Base-by-base conservation (phyloP, 2,797 vertebrate genomes). In the Chloroceryle amazona region DNA sequence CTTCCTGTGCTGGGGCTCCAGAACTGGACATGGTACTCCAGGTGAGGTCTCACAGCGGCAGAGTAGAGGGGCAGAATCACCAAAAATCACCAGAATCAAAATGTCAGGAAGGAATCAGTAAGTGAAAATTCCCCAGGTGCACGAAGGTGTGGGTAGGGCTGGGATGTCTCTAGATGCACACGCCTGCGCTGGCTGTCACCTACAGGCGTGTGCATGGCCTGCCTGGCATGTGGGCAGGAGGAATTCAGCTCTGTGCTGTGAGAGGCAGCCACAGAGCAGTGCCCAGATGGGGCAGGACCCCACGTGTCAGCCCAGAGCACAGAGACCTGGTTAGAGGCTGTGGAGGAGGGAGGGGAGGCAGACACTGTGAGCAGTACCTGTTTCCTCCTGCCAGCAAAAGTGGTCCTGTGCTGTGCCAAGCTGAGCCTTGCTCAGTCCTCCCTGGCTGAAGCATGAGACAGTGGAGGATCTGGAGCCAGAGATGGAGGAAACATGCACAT, bases 401-500 rank as follows among this genome's bases (percentile, higher is more conserved):
- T 7, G 20, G 26, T 25, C 57, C 63, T 21, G 46, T 0, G 2
- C 65, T 47, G 78, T n/a, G 55, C 41, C 44, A 16, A 66, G 26
- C 44, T 74, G 74, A n/a, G 18, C 41, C 63, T 57, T 37, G 44
- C 41, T 54, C 17, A 23, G 42, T 16, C 31, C 17, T 44, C n/a
- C 46, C 37, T 13, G 65, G 12, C 39, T 42, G 70, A 29, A 54
- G 54, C 54, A 29, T 4, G 35, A 55, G 52, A 4, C 8, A 11
- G 41, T 3, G 31, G 41, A 46, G 55, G 41, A 54, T 44, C 57
- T 47, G 31, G 33, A 47, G 26, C 13, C 39, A n/a, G 62, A 33
- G 54, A 3, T 1, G 25, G 3, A 13, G n/a, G 60, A 44, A n/a
- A 44, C 0, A 2, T n/a, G 42, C 4, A 70, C n/a, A 71, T 41